These are phyloP conservation scores for Muschampia plurimacula DNA, from an alignment of 2,888 invertebrate genomes.

Conservation along the genomic window DNA sequence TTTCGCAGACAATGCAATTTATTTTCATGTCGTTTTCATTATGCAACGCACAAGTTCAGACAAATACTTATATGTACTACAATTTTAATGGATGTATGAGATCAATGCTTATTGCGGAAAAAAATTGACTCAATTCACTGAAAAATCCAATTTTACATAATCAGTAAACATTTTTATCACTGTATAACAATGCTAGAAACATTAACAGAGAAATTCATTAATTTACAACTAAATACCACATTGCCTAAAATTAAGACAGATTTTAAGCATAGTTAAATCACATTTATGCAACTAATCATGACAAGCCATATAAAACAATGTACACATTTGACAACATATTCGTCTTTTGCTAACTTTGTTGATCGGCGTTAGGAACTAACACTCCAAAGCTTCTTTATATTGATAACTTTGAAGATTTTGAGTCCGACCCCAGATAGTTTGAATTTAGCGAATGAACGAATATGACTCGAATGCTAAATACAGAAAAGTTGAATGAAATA, in stretches of 20 bases:
- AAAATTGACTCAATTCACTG: constrained; percentile 79
- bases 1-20: constrained; percentile 59
- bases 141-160: constrained; percentile 63
- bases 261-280: constrained; percentile 65
- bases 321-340: constrained; percentile 52
- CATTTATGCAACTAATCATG: constrained; percentile 75
- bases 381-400: constrained; percentile 24
- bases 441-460: constrained; percentile 43
- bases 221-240: constrained; percentile 62
- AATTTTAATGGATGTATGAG: constrained; percentile 72
- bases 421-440: constrained; percentile 25
- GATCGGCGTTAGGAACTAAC: constrained; percentile 34
- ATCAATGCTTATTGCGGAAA: constrained; percentile 73
- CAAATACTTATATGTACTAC: constrained; percentile 55
- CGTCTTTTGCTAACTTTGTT: constrained; percentile 6
- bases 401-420: constrained; percentile 30
- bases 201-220: constrained; percentile 60
- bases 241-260: constrained; percentile 64
- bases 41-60: constrained; percentile 58
- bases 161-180: constrained; percentile 56
- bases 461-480: constrained; percentile 54
- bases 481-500: constrained; percentile 53
- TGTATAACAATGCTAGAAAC: constrained; percentile 59
- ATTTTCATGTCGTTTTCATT: constrained; percentile 53
- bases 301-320: constrained; percentile 61